These are phyloP conservation scores for Eurystomus gularis DNA, from an alignment of 2,113 vertebrate genomes.

Conservation along the genomic window DNA sequence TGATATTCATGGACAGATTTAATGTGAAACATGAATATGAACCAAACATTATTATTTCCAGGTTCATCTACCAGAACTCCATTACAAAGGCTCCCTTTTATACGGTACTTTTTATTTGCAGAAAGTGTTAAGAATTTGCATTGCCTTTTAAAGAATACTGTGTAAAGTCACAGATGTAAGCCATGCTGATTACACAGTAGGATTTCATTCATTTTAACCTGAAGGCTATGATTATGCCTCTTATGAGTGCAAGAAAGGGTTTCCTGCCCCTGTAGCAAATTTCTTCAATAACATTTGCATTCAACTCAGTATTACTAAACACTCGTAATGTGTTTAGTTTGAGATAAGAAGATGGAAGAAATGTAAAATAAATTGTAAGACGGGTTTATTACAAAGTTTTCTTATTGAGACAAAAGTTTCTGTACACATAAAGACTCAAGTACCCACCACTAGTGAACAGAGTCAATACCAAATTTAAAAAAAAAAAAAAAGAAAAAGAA, in stretches of 20 bases:
- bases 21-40: slow-evolving; percentile 20
- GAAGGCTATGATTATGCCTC: slow-evolving; percentile 54
- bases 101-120: slow-evolving; percentile 7
- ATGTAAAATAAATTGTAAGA: slow-evolving; percentile 58
- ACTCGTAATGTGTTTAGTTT: slow-evolving; percentile 4
- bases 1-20: neutral
- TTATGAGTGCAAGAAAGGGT: neutral
- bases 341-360: slow-evolving; percentile 35
- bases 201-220: slow-evolving; percentile 50
- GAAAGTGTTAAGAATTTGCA: slow-evolving; percentile 52
- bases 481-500: neutral
- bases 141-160: slow-evolving; percentile 18
- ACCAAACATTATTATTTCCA: slow-evolving; percentile 9
- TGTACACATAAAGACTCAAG: slow-evolving; percentile 22
- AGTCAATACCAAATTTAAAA: neutral
- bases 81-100: neutral
- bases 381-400: slow-evolving; percentile 23
- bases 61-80: neutral
- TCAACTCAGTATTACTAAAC: slow-evolving; percentile 50
- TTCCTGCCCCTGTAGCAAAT: slow-evolving; percentile 35
- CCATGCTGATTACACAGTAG: slow-evolving; percentile 36
- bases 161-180: slow-evolving; percentile 51
- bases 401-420: slow-evolving; percentile 40
- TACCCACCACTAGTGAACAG: slow-evolving; percentile 48
- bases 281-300: slow-evolving; percentile 36